Conservation (phyloP, 2,113 vertebrate genomes). For the Holacanthus passer region DNA sequence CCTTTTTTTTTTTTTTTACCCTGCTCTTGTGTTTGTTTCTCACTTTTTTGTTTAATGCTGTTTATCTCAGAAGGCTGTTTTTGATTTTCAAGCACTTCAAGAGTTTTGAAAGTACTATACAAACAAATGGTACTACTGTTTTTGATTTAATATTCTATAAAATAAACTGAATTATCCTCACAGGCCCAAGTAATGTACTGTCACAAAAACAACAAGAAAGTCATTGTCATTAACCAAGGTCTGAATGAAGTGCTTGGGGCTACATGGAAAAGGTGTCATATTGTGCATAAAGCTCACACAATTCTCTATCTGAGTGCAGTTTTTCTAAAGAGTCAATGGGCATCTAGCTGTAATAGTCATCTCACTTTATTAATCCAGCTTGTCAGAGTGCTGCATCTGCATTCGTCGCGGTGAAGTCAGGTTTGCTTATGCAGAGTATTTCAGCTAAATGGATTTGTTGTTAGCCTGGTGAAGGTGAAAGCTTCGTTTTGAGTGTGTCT, state of each 20-base stretch:
- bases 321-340: conserved; percentile 39
- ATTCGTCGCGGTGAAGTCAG: conserved; percentile 13
- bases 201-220: background rate
- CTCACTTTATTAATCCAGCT: conserved; percentile 51
- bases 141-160: background rate
- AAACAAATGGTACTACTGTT: conserved; percentile 14
- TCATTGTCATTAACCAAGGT: conserved; percentile 46
- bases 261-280: conserved; percentile 8
- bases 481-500: conserved; percentile 48
- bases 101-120: background rate
- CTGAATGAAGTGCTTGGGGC: conserved; percentile 19
- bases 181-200: background rate
- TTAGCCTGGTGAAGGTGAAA: conserved; percentile 44
- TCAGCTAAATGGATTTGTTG: conserved; percentile 55
- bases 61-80: background rate
- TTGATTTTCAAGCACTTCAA: conserved; percentile 9
- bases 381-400: conserved; percentile 47
- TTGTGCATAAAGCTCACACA: conserved; percentile 24
- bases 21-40: background rate
- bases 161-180: conserved; percentile 16
- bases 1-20: background rate
- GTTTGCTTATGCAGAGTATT: conserved; percentile 32
- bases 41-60: background rate
- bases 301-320: conserved; percentile 20
- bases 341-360: conserved; percentile 24